Conservation (phyloP, 2,888 invertebrate species). For the Melanostoma mellinum region DNA sequence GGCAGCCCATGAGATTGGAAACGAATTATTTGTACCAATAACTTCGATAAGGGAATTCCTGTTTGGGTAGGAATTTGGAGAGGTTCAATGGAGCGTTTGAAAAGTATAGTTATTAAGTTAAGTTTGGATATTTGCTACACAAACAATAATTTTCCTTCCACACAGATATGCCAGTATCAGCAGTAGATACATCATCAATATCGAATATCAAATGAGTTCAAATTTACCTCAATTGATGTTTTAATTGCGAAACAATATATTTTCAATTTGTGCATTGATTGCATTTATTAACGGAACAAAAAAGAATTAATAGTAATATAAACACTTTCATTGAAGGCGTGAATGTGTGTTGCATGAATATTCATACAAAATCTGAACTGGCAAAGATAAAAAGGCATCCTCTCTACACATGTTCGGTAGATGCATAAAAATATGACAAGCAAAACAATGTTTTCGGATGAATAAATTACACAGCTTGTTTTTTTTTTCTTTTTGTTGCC, state of each 20-base stretch:
- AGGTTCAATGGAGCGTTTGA: slow-evolving; percentile 11
- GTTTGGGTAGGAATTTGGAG: slow-evolving; percentile 8
- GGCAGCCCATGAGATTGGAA: not conserved
- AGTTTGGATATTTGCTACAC: not conserved
- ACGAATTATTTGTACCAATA: not conserved
- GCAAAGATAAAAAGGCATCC: slow-evolving; percentile 15
- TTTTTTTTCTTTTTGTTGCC: slow-evolving; percentile 7
- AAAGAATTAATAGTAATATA: no score
- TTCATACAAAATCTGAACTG: slow-evolving; percentile 16
- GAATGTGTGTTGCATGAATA: slow-evolving; percentile 24
- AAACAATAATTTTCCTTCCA: no score
- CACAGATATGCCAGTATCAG: no score
- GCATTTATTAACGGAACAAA: no score
- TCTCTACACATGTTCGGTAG: not conserved
- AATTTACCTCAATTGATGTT: no score
- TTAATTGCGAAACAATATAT: no score
- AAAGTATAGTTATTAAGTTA: slow-evolving; percentile 39
- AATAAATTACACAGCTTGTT: slow-evolving; percentile 1
- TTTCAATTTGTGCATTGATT: no score
- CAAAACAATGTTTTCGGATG: slow-evolving; percentile 2
- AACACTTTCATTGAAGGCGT: not conserved
- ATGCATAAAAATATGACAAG: slow-evolving; percentile 27
- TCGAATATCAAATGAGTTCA: no score
- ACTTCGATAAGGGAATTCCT: not conserved
- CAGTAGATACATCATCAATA: no score